phyloP scores from a whole-genome alignment of 2,797 vertebrate genomes.

The Alca torda region DNA sequence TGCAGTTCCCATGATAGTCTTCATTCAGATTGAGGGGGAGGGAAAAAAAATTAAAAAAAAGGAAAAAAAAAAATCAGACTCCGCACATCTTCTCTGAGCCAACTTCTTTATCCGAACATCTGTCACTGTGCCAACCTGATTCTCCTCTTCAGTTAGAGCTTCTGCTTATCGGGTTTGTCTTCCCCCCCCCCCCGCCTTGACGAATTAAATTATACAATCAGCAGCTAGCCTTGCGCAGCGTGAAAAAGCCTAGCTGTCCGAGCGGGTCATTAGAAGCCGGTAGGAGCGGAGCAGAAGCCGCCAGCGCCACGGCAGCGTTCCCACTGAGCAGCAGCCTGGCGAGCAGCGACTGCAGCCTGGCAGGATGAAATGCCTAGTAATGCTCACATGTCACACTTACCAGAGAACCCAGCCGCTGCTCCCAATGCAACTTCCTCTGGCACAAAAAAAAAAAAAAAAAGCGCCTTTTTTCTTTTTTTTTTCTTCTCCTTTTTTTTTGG shows the following conservation, averaged over 20 bases:
- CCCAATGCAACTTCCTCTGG: conserved; percentile 76
- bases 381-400: conserved; percentile 80
- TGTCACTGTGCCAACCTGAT: conserved; percentile 69
- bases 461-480: conserved; percentile 12
- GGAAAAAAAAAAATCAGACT: conserved; percentile 34
- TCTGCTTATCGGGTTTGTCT: conserved; percentile 15
- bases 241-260: not conserved
- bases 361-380: conserved; percentile 78
- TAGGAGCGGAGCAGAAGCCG: not conserved
- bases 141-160: conserved; percentile 64
- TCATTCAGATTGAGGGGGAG: conserved; percentile 63
- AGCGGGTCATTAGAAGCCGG: not conserved
- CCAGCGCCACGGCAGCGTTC: conserved; percentile 44
- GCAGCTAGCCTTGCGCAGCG: conserved; percentile 40
- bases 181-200: not conserved
- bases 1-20: conserved; percentile 72
- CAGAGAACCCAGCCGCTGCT: conserved; percentile 71
- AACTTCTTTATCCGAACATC: conserved; percentile 74
- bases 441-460: not conserved
- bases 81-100: conserved; percentile 69
- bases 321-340: conserved; percentile 63
- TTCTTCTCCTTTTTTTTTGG: not conserved
- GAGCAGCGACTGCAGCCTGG: conserved; percentile 74
- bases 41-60: not conserved
- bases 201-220: conserved; percentile 15